Evolutionary conservation across 53 echinoderm and acorn worm species (phyloP).

Genomic region (Hippasteria phrygiana): DNA sequence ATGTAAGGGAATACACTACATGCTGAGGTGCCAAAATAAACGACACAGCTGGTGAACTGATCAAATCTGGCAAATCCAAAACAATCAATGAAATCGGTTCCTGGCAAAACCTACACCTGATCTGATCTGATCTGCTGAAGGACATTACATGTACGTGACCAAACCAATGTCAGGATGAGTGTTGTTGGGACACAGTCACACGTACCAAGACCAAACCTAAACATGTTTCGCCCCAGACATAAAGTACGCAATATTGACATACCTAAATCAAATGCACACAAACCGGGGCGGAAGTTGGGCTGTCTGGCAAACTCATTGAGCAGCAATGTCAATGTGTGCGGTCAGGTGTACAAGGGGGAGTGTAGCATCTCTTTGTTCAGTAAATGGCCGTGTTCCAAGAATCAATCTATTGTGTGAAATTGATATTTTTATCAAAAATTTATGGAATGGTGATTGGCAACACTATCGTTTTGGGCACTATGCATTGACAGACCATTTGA

Average conservation of each 20-base stretch:
- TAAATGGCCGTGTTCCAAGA: not conserved
- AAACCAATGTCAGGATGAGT: not conserved
- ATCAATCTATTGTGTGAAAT: not conserved
- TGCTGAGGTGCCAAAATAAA: no score
- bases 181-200: not conserved
- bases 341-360: not conserved
- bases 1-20: no score
- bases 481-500: no score
- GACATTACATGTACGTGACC: not conserved
- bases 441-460: no score
- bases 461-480: no score
- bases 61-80: no score
- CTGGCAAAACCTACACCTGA: not conserved
- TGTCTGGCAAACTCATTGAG: not conserved
- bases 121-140: not conserved
- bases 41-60: no score
- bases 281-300: not conserved
- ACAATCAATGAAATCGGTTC: no score
- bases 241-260: not conserved
- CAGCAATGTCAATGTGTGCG: not conserved
- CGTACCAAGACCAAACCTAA: not conserved
- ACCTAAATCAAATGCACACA: slow-evolving; percentile 1
- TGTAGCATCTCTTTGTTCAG: not conserved
- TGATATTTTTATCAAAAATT: no score
- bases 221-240: not conserved